Conservation (phyloP, 2,888 invertebrate species). For the Ypsolopha sequella region DNA sequence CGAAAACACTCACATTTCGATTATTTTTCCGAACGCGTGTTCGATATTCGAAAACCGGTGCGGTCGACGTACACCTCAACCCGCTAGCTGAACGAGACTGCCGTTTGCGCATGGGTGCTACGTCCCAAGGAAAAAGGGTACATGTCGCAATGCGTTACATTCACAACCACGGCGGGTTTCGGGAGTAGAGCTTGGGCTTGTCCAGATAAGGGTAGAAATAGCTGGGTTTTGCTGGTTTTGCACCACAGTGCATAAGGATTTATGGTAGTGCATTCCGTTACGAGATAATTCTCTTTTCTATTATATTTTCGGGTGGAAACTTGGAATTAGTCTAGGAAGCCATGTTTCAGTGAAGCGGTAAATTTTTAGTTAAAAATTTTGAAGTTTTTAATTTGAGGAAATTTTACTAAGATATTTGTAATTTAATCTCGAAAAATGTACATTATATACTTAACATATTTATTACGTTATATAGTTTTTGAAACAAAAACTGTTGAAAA, state of each 20-base stretch:
- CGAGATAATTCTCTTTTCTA: neutral
- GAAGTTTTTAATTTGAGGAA: no score
- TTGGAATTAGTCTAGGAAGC: no score
- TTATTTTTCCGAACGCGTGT: constrained; percentile 11
- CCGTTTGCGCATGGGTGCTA: constrained; percentile 59
- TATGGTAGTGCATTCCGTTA: neutral
- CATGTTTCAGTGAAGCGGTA: no score
- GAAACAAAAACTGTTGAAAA: no score
- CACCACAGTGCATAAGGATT: neutral
- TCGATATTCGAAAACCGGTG: constrained; percentile 6
- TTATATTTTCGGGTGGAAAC: neutral
- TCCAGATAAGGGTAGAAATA: constrained; percentile 2
- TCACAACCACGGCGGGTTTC: constrained; percentile 14
- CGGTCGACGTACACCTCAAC: constrained; percentile 15
- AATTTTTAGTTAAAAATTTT: no score
- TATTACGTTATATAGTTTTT: no score
- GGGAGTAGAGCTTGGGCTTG: neutral
- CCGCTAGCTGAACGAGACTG: constrained; percentile 34
- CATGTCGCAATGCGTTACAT: constrained; percentile 64
- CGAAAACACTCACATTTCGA: constrained; percentile 10
- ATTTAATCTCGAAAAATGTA: no score
- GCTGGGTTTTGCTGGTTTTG: neutral
- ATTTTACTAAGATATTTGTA: no score
- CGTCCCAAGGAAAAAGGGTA: constrained; percentile 39
- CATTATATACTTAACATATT: no score